Percentiles rank a stretch among this genome's conserved stretches.
Conservation (phyloP, 1,140 invertebrate species). For the Conopomorpha cramerella region DNA sequence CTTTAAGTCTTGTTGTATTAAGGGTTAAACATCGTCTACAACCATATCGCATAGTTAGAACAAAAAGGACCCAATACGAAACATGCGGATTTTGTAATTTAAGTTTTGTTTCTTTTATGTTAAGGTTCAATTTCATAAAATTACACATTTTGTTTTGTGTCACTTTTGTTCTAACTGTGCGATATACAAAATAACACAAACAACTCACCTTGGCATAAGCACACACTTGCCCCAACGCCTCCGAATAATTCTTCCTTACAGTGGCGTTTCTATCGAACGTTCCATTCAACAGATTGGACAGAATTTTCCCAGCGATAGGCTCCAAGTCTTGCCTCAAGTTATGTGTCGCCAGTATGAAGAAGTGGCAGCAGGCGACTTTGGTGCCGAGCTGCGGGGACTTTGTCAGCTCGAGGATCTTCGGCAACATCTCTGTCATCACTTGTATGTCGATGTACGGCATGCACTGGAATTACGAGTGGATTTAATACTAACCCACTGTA, state of each 20-base stretch:
- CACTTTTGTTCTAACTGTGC: too few species aligned
- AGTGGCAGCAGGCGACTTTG: constrained; percentile 83
- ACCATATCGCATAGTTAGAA: too few species aligned
- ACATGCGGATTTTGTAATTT: too few species aligned
- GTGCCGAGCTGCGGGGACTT: constrained; percentile 82
- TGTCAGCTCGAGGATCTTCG: constrained; percentile 80
- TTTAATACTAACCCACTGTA: too few species aligned
- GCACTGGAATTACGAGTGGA: too few species aligned
- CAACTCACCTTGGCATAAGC: constrained; percentile 83
- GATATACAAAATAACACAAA: too few species aligned
- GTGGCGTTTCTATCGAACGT: constrained; percentile 82
- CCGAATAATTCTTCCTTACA: constrained; percentile 82
- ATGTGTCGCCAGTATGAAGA: constrained; percentile 75
- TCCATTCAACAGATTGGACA: constrained; percentile 77
- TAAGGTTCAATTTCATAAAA: too few species aligned
- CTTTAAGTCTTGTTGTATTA: too few species aligned
- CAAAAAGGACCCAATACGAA: too few species aligned
- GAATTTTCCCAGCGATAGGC: constrained; percentile 74
- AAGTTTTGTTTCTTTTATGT: too few species aligned
- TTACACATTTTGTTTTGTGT: too few species aligned
- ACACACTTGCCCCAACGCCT: constrained; percentile 84
- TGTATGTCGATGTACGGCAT: constrained; percentile 80
- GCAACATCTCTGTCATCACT: constrained; percentile 78
- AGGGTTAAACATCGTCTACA: too few species aligned
- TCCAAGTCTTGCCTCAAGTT: constrained; percentile 57